Conservation (phyloP, 2,888 invertebrate genomes). For the Penaeus monodon region DNA sequence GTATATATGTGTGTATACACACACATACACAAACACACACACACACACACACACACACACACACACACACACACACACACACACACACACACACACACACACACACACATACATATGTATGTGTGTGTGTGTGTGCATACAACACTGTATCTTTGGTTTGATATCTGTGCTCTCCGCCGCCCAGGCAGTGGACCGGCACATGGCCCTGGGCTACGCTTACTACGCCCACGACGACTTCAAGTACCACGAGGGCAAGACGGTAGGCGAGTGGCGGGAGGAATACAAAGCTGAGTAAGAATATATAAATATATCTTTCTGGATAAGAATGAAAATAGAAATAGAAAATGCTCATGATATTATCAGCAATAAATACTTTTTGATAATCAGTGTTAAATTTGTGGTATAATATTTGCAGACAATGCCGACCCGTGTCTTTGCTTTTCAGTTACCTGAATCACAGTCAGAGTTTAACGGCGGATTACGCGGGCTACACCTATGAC, state of each 20-base stretch:
- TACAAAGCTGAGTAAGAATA: slow-evolving; percentile 68
- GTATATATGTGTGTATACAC: no score
- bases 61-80: no score
- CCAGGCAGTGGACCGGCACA: slow-evolving; percentile 80
- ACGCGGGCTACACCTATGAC: slow-evolving; percentile 84
- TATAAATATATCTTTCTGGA: background rate
- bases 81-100: no score
- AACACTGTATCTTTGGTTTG: background rate
- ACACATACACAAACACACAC: no score
- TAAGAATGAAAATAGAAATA: background rate
- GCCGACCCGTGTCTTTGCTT: background rate
- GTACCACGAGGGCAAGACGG: slow-evolving; percentile 77
- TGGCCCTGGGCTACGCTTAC: slow-evolving; percentile 79
- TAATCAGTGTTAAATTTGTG: background rate
- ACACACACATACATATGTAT: no score
- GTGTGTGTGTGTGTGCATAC: no score
- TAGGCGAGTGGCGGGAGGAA: slow-evolving; percentile 76
- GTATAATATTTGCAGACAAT: background rate
- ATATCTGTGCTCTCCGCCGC: background rate
- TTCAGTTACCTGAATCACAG: slow-evolving; percentile 1
- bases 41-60: no score
- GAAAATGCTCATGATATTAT: background rate
- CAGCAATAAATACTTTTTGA: background rate
- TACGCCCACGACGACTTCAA: slow-evolving; percentile 76
- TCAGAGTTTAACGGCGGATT: slow-evolving; percentile 73